phyloP scores from a whole-genome alignment of 2,888 invertebrate genomes.

The Rhopalosiphum nymphaeae region DNA sequence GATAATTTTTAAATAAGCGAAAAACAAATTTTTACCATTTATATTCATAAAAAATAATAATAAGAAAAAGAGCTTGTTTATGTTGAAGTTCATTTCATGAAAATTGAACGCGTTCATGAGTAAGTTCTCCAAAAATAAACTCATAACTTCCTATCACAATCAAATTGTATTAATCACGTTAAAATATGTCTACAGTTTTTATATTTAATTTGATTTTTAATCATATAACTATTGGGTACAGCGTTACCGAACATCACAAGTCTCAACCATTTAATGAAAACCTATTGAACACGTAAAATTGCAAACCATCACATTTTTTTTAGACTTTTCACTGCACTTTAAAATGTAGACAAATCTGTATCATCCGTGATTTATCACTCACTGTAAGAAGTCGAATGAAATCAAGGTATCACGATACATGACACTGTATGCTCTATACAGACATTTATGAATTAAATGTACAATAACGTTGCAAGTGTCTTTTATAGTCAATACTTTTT shows the following conservation, averaged over 20 bases:
- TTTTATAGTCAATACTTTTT: neutral
- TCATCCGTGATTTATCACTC: neutral
- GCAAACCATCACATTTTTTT: neutral
- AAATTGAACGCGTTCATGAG: neutral
- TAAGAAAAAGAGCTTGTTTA: neutral
- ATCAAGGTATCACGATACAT: neutral
- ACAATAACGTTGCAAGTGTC: neutral
- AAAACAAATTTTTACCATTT: neutral
- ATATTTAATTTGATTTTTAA: neutral
- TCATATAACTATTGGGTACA: neutral
- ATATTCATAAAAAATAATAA: neutral
- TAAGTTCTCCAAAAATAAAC: neutral
- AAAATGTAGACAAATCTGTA: too few species aligned
- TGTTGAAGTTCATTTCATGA: neutral
- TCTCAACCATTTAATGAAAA: neutral
- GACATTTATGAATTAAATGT: neutral
- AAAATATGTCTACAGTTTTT: neutral
- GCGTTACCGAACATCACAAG: neutral
- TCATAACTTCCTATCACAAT: neutral
- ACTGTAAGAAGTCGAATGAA: neutral
- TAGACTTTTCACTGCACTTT: neutral
- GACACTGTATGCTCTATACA: neutral
- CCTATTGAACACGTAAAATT: neutral
- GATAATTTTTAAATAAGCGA: neutral
- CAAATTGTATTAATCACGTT: neutral